A percentile compares a stretch with the other conserved stretches of the same genome.
Evolutionary conservation across 2,113 vertebrate genomes (phyloP).

Genomic region (Gavia stellata): DNA sequence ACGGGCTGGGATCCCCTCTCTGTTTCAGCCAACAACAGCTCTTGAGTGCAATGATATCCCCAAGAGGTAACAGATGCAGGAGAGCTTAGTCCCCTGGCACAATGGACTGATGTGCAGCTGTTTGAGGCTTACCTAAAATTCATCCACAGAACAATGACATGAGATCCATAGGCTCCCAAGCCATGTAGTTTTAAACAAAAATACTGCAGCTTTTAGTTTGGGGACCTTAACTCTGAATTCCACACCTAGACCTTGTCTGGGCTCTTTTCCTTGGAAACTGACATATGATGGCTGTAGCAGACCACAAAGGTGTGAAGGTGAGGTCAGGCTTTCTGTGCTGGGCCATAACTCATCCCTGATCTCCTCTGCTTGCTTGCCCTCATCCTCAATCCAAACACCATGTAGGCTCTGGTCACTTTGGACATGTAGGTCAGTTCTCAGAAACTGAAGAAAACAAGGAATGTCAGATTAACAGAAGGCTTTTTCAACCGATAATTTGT

Average conservation of each 20-base stretch:
- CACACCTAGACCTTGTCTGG: not conserved
- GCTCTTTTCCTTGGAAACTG: not conserved
- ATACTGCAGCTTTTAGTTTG: not conserved
- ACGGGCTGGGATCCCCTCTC: not conserved
- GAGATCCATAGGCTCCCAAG: not conserved
- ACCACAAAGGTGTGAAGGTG: not conserved
- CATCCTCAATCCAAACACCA: not conserved
- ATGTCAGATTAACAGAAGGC: not conserved
- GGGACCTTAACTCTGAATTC: not conserved
- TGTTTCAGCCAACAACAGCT: not conserved
- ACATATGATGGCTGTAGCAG: not conserved
- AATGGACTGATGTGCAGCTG: not conserved
- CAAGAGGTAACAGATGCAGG: fast-evolving
- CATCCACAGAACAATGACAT: no score
- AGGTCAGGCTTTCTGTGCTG: not conserved
- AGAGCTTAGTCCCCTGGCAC: not conserved
- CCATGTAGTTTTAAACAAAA: not conserved
- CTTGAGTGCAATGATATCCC: not conserved
- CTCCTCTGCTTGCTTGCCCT: not conserved
- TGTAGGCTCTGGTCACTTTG: not conserved
- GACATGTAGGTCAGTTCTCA: not conserved
- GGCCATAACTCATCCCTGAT: no score
- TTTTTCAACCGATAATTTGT: not conserved
- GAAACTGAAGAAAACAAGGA: not conserved
- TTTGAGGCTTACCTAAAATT: not conserved